Evolutionary conservation across 2,888 invertebrate species (phyloP).

Genomic region (Melipona bicolor): DNA sequence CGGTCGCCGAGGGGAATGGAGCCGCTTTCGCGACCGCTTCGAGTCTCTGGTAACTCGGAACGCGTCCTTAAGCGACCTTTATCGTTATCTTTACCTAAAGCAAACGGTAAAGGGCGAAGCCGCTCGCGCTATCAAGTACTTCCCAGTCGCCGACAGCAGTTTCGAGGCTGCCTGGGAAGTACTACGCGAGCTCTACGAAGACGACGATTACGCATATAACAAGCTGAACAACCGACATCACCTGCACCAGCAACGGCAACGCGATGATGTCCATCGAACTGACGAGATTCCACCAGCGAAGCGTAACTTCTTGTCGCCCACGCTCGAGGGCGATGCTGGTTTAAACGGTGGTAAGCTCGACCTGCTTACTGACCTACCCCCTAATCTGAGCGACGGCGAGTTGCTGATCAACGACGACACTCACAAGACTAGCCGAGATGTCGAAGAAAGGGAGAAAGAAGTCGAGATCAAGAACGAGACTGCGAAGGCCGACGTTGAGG

Average conservation of each 20-base stretch:
- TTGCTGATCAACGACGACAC: slow-evolving; percentile 78
- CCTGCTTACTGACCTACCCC: slow-evolving; percentile 75
- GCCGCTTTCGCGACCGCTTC: too few relatives aligned
- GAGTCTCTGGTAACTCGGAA: too few relatives aligned
- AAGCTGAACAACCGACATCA: slow-evolving; percentile 49
- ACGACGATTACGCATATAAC: slow-evolving; percentile 66
- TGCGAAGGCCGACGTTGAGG: not conserved
- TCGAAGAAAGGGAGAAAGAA: slow-evolving; percentile 4
- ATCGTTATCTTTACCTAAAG: too few relatives aligned
- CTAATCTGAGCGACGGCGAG: slow-evolving; percentile 79
- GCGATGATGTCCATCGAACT: slow-evolving; percentile 47
- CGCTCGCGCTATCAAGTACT: too few relatives aligned
- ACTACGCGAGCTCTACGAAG: not conserved
- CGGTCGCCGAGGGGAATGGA: too few relatives aligned
- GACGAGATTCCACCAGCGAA: slow-evolving; percentile 64
- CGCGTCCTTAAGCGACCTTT: too few relatives aligned
- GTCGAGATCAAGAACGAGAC: slow-evolving; percentile 24
- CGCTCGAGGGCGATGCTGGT: slow-evolving; percentile 59
- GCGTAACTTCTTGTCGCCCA: slow-evolving; percentile 61
- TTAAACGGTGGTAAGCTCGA: slow-evolving; percentile 68
- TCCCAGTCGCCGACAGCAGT: too few relatives aligned
- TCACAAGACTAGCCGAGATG: slow-evolving; percentile 39
- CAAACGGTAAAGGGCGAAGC: too few relatives aligned
- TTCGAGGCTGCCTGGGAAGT: too few relatives aligned
- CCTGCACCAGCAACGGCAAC: slow-evolving; percentile 47